Base-by-base conservation (phyloP, 2,797 vertebrate species). In the Staurois parvus region DNA sequence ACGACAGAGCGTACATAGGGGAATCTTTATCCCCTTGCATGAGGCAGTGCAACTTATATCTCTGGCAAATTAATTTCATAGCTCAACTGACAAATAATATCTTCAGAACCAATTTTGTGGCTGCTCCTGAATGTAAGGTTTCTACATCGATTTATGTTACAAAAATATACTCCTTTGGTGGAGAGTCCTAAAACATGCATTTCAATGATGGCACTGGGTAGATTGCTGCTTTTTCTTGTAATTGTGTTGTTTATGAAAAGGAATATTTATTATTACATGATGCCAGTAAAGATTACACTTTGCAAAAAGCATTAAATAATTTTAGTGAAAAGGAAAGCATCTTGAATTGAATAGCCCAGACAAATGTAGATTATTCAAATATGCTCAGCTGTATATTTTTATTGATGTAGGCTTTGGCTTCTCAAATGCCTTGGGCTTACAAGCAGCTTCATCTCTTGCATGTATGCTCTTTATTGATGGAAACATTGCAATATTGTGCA, bases 21-120 rank as follows among this genome's bases (percentile, higher is more conserved):
- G 78, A 76, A 62, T 30, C 69, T 26, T 37, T 74, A 26, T 80
- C 77, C 72, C 40, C 29, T 48, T 75, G 77, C 26, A 85, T 73
- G 62, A 74, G 40, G 62, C 34, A 37, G 48, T 74, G 28, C 78
- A 42, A 70, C 64, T 81, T 76, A 81, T 70, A 81, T 70, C 64
- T 26, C 13, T 70, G 75, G 72, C 72, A 85, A 68, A 80, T 75
- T 75, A 56, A 85, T 73, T 85, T 85, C 37, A 34, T 69, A 69
- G 56, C 40, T 81, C 42, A 28, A 37, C 59, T 62, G 68, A 84
- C 76, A 84, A 79, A 72, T 84, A 64, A 84, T 78, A 84, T 84
- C 66, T 76, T 70, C 68, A 48, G 68, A 73, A 80, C 74, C 77
- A 80, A 85, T 80, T 80, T 79, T 66, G 75, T 84, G 7, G 67